Percentiles rank a stretch among this genome's conserved stretches.
phyloP scores from a whole-genome alignment of 2,113 vertebrate genomes.

The Greenwoodochromis staneri region DNA sequence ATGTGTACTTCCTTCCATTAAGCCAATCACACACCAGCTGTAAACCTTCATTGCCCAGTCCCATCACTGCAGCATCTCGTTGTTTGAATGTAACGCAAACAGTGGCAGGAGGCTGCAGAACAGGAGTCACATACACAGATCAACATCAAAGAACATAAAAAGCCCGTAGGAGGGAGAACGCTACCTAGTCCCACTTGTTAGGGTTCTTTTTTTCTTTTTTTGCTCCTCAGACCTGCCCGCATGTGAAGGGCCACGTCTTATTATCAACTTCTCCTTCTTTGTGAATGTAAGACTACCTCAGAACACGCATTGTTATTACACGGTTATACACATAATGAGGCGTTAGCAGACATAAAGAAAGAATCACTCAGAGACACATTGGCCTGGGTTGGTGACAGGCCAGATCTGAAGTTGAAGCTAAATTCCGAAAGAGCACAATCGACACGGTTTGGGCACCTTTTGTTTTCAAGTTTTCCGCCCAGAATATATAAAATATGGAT shows the following conservation, averaged over 20 bases:
- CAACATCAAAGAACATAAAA: neutral
- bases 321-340: neutral
- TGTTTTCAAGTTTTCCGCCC: neutral
- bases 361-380: neutral
- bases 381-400: fast-evolving
- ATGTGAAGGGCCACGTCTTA: neutral
- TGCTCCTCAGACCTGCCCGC: neutral
- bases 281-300: slow-evolving; percentile 65
- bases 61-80: neutral
- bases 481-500: neutral
- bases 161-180: neutral
- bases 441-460: fast-evolving
- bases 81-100: neutral
- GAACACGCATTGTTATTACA: neutral
- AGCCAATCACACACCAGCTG: neutral
- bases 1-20: neutral
- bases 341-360: neutral
- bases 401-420: neutral
- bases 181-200: neutral
- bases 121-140: neutral
- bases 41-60: neutral
- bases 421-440: neutral
- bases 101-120: neutral
- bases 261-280: neutral
- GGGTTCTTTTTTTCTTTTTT: fast-evolving